A percentile compares a stretch with the other conserved stretches of the same genome.
Conservation (phyloP, 2,888 invertebrate species). For the Abrostola tripartita region DNA sequence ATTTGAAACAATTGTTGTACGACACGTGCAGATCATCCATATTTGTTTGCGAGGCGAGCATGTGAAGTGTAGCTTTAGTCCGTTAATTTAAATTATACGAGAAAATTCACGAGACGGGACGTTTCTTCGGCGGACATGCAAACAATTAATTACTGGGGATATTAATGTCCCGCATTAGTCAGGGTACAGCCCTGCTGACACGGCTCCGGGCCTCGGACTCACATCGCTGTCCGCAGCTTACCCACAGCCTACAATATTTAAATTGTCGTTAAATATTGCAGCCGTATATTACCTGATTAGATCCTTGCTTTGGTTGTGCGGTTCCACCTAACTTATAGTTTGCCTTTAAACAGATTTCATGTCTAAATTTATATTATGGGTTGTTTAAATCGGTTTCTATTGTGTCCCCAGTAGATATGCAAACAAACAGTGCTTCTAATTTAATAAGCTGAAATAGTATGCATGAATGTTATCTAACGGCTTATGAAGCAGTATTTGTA, state of each 20-base stretch:
- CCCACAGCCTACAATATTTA: constrained; percentile 54
- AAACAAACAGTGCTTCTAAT: neutral
- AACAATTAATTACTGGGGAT: constrained; percentile 88
- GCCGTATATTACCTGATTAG: constrained; percentile 54
- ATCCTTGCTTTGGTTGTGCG: constrained; percentile 40
- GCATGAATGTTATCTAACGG: too few species aligned
- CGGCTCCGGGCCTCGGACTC: constrained; percentile 75
- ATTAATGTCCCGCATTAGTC: constrained; percentile 87
- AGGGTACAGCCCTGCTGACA: constrained; percentile 71
- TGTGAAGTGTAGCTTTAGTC: constrained; percentile 55
- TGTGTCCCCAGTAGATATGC: constrained; percentile 12
- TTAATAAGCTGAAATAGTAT: too few species aligned
- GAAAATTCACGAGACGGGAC: constrained; percentile 78
- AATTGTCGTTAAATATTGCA: constrained; percentile 57
- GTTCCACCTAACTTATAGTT: constrained; percentile 34
- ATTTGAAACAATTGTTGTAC: constrained; percentile 24
- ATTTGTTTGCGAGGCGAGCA: constrained; percentile 49
- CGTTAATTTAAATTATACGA: constrained; percentile 80
- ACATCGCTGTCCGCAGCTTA: constrained; percentile 60
- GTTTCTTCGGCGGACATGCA: constrained; percentile 85
- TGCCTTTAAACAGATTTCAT: constrained; percentile 39
- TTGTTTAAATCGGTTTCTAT: constrained; percentile 23
- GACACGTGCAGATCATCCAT: constrained; percentile 40
- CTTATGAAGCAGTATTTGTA: too few species aligned
- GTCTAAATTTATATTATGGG: constrained; percentile 34